Base-by-base conservation (phyloP, 2,797 vertebrate species). In the Rhinophrynus dorsalis region DNA sequence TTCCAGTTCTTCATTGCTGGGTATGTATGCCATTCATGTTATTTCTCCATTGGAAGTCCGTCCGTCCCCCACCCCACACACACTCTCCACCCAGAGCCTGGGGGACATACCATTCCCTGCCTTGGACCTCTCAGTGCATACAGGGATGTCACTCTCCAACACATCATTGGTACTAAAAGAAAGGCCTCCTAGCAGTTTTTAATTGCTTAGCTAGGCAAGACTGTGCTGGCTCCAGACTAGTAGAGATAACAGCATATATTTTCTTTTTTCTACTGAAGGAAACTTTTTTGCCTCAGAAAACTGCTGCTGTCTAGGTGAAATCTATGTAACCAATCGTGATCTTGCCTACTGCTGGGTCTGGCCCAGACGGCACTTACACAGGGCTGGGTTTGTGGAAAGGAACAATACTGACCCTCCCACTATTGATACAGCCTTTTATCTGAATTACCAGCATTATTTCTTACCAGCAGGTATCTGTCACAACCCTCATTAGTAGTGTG, bases 231-330 rank as follows among this genome's bases (percentile, higher is more conserved):
- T 61, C 57, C 35, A 55, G 50, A 15, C 58, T 44, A 7, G 37
- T 32, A 20, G n/a, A 21, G 62, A 65, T 54, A 54, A 26, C 10
- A 1, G 11, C n/a, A 21, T 23, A 9, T 48, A 6, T 17, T 12
- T n/a, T n/a, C n/a, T n/a, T n/a, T n/a, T n/a, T 3, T 5, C 17
- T 20, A 12, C 27, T 40, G 57, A 50, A 51, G 56, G 18, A 10
- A 27, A 35, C 66, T 51, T 52, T 26, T 42, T 18, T 5, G 9
- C 38, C 15, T 42, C 8, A 58, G 27, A 21, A 51, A 29, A 48
- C 38, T 62, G 40, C 67, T 55, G 58, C 30, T 52, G 20, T 11
- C 67, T 42, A 29, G 12, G 51, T 57, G 13, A 56, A 67, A 67
- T 67, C 55, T 56, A 57, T 29, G 26, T 68, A 42, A 24, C 48